Conservation (phyloP, 30 jellyfish, hydroid and myxozoan genomes). For the Mastigias papua region DNA sequence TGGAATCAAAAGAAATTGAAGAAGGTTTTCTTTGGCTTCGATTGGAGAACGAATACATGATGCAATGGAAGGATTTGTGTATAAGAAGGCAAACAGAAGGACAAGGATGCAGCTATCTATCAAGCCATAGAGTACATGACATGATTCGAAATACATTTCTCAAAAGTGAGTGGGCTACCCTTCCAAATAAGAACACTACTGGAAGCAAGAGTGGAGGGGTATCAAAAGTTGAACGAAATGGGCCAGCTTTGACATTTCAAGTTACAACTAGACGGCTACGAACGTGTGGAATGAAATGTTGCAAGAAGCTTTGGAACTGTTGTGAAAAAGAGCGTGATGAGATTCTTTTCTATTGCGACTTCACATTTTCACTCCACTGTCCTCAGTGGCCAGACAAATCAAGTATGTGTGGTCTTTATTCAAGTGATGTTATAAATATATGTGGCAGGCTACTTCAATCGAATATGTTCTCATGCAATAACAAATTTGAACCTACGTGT, state of each 20-base stretch:
- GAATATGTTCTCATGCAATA: too few relatives aligned
- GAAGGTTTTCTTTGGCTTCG: conserved; percentile 59
- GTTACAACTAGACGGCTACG: background rate
- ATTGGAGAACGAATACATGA: conserved; percentile 50
- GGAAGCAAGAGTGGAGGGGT: background rate
- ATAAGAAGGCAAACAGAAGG: conserved; percentile 35
- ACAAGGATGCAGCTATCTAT: conserved; percentile 48
- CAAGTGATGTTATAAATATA: too few relatives aligned
- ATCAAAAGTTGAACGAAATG: conserved; percentile 27
- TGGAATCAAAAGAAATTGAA: conserved; percentile 29
- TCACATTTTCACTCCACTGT: conserved; percentile 49
- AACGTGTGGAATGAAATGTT: conserved; percentile 10
- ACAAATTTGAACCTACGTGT: too few relatives aligned
- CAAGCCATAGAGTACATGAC: conserved; percentile 24
- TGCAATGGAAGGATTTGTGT: conserved; percentile 51
- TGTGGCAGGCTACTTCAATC: too few relatives aligned
- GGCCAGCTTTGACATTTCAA: conserved; percentile 45
- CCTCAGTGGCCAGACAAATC: conserved; percentile 50
- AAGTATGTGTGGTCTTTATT: background rate
- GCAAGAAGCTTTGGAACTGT: conserved; percentile 13
- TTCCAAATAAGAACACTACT: background rate
- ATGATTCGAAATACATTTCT: conserved; percentile 1
- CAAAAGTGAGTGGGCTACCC: background rate
- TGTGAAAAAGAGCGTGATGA: conserved; percentile 7
- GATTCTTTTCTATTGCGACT: conserved; percentile 30